Evolutionary conservation across 2,888 invertebrate species (phyloP), one percentile per base, ranked within the genome.

Genomic region (Rhagonycha lutea): DNA sequence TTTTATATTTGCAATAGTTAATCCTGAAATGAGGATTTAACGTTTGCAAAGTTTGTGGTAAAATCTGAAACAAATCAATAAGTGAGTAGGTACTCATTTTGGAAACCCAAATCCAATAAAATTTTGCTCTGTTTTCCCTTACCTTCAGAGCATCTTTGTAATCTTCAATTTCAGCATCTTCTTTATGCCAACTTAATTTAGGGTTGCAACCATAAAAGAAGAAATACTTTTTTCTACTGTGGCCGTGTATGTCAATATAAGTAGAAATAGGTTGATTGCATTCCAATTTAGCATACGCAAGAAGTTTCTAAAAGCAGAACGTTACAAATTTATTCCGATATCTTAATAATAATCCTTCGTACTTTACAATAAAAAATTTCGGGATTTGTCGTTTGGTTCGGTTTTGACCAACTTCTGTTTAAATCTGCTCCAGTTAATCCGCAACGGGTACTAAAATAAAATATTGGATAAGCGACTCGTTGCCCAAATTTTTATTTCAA

Each of bases 341-440:
- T 14, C 18, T 18, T 11, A n/a, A n/a, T n/a, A n/a, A 61, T 70
- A 67, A 60, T 23, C 71, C 81, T 14, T 60, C 47, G 9, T 86
- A 91, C 92, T 90, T 96, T 96, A 75, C 94, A 91, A 88, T 95
- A 93, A 89, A 92, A 96, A 87, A 96, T 95, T 84, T 94, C 93
- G 76, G 96, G 96, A 89, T 96, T 94, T 80, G 93, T 88, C 82
- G 89, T 88, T 80, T 92, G 91, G 87, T 92, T 92, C 61, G 96
- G 96, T 84, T 91, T 91, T 85, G 92, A 92, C 96, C 96, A 96
- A 74, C 94, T 91, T 82, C 96, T 91, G 89, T 96, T 96, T 86
- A 96, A 89, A 89, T 96, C 96, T 88, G 94, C 94, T 86, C 94
- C 95, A 84, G 94, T 94, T 86, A 96, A 88, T 70, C 95, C 95